Conservation (phyloP, 2,888 invertebrate species). For the Phanerotoma sp. region DNA sequence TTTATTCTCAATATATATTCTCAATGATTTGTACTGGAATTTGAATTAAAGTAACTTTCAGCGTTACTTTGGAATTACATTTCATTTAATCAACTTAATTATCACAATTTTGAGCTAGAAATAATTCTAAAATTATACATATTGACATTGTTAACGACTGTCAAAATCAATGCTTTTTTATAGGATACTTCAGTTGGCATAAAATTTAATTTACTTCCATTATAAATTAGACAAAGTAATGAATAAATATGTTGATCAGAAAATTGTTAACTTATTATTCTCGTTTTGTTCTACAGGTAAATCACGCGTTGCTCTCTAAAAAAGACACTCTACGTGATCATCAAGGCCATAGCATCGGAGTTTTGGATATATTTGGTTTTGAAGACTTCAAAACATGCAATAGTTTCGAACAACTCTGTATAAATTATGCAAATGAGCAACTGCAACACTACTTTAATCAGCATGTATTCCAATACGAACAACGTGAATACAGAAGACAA, state of each 20-base stretch:
- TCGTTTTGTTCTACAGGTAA: conserved; percentile 54
- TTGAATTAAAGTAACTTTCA: no score
- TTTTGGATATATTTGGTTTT: conserved; percentile 95
- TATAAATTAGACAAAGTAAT: no score
- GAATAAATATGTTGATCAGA: neutral
- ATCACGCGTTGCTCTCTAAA: conserved; percentile 89
- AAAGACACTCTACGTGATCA: conserved; percentile 84
- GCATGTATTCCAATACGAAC: conserved; percentile 97
- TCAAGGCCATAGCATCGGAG: conserved; percentile 93
- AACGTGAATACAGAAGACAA: conserved; percentile 93
- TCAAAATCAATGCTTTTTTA: no score
- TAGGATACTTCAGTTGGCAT: no score
- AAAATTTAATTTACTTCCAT: no score
- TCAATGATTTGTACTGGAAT: no score
- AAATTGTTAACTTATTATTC: neutral
- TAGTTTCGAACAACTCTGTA: conserved; percentile 96
- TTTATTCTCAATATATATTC: no score
- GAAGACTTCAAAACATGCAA: conserved; percentile 90
- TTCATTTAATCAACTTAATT: no score
- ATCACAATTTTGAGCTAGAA: no score
- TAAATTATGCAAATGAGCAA: conserved; percentile 97
- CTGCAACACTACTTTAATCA: conserved; percentile 97
- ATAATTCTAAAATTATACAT: no score
- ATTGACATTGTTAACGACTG: no score
- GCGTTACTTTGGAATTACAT: no score